A percentile compares a stretch with the other conserved stretches of the same genome.
Conservation (phyloP, 2,888 invertebrate species). For the Harmothoe impar region DNA sequence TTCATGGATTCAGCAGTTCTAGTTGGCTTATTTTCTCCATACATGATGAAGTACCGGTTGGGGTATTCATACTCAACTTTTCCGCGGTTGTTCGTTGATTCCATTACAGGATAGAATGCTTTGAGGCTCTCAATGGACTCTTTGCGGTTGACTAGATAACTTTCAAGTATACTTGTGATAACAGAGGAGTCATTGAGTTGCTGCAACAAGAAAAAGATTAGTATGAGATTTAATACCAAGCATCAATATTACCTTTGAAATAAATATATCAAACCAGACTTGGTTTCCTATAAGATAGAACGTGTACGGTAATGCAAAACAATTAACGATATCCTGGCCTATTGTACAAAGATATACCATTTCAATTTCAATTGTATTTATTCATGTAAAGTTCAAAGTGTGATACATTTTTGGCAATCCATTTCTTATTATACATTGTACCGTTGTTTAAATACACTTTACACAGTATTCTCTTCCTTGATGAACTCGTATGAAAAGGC, state of each 20-base stretch:
- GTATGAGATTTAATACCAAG: not conserved
- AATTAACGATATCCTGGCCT: too few relatives aligned
- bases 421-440: too few relatives aligned
- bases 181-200: constrained; percentile 96
- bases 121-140: constrained; percentile 86
- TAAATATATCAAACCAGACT: not conserved
- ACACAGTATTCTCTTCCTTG: too few relatives aligned
- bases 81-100: constrained; percentile 75
- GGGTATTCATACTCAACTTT: constrained; percentile 80
- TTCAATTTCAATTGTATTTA: not conserved
- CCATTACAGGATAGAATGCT: constrained; percentile 78
- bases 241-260: not conserved
- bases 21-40: constrained; percentile 69
- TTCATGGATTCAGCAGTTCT: constrained; percentile 73
- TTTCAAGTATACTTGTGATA: constrained; percentile 94
- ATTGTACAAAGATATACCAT: not conserved
- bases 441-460: too few relatives aligned
- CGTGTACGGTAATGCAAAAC: too few relatives aligned
- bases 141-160: constrained; percentile 86
- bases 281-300: not conserved
- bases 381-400: too few relatives aligned
- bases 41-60: constrained; percentile 83
- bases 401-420: too few relatives aligned
- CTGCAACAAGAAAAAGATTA: constrained; percentile 84
- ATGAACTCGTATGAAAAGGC: too few relatives aligned